Evolutionary conservation across 2,797 vertebrate genomes (phyloP), one percentile per base, ranked within the genome.

Genomic region (Gallinago nigripennis): DNA sequence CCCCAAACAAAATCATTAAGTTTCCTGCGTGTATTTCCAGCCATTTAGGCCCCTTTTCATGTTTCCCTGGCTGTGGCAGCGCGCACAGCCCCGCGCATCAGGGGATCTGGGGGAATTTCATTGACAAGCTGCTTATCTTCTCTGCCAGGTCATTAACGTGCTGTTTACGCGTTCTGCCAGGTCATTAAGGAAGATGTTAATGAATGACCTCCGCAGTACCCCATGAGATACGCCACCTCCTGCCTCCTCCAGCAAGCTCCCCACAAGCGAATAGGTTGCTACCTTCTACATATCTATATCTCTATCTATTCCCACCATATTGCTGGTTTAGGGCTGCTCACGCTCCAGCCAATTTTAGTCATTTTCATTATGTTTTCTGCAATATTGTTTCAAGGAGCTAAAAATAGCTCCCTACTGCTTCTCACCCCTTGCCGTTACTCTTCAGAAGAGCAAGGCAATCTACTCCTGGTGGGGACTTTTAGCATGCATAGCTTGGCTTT

Each of bases 141-240:
- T 24, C 82, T 7, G 82, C 92, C 89, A 61, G 89, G 57, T 92
- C 95, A 95, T 92, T 94, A 92, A 82, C 71, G 20, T 15, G 84
- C 66, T 64, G 41, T 20, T 37, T 68, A 73, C 14, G 24, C 6
- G 18, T 82, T 85, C 94, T 83, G 85, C 90, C 31, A n/a, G 91
- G 86, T 84, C 82, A 83, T 88, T 88, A 91, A 65, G 82, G 71
- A 71, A 28, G 65, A 92, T 86, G 77, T 65, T 43, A 39, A 51
- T 12, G 76, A 79, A n/a, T 56, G 69, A 78, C 72, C 88, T 81
- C 69, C 0, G 31, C 61, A 24, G 70, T 27, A 50, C 69, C 91
- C 89, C 9, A 23, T 33, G 8, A 68, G 87, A 61, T 64, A 21
- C 43, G 75, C 65, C 69, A 51, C 50, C 54, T 65, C 66, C 91